These are phyloP conservation scores for Callyntrura guangdongensis DNA, from an alignment of 2,888 invertebrate species.

Conservation along the genomic window DNA sequence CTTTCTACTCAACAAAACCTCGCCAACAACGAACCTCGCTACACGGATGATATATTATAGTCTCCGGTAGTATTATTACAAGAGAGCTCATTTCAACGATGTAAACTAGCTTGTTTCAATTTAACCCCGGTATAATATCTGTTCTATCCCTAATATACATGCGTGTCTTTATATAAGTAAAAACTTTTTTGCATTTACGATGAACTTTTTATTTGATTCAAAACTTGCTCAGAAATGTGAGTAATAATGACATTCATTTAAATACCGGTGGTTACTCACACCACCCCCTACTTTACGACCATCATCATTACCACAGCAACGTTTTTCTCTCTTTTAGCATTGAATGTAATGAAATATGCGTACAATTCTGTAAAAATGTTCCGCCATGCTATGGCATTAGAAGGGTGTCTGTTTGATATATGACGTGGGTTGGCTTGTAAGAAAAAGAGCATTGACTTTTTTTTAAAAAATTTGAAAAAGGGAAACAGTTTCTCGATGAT, in stretches of 20 bases:
- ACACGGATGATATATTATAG: neutral
- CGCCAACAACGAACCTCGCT: neutral
- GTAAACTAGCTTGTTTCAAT: conserved; percentile 16
- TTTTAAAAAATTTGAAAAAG: conserved; percentile 16
- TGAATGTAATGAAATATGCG: conserved; percentile 10
- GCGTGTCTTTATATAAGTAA: neutral
- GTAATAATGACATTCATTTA: conserved; percentile 27
- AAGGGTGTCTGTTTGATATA: neutral
- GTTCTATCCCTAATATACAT: neutral
- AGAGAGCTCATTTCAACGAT: neutral
- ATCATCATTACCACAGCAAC: neutral
- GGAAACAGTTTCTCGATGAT: conserved; percentile 15
- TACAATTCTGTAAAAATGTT: neutral
- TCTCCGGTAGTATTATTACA: too few species aligned
- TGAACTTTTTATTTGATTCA: conserved; percentile 46
- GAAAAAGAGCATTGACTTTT: neutral
- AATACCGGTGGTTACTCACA: neutral
- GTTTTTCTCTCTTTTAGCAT: neutral
- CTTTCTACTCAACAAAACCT: conserved; percentile 45
- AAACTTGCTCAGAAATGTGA: conserved; percentile 1
- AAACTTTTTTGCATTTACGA: conserved; percentile 23
- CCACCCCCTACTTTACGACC: neutral
- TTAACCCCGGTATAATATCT: neutral
- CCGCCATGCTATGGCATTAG: neutral
- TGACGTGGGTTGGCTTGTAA: neutral